Conservation (phyloP, 2,113 vertebrate genomes). For the Polypterus senegalus region DNA sequence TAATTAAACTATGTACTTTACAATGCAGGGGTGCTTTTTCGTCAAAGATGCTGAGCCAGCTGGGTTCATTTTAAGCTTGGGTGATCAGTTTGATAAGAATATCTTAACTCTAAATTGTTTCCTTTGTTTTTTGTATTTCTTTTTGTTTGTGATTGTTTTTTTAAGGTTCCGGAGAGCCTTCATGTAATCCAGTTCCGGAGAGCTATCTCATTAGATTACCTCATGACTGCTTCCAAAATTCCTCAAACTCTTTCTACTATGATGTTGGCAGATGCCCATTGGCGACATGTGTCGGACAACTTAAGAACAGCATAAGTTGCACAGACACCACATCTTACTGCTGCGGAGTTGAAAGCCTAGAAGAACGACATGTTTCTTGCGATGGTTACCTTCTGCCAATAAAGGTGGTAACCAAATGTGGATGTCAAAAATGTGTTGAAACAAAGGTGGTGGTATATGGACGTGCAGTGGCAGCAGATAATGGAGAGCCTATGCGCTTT, state of each 20-base stretch:
- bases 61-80: too few species aligned
- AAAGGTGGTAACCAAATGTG: conserved; percentile 66
- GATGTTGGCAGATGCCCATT: conserved; percentile 75
- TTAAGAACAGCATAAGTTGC: conserved; percentile 74
- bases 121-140: not conserved
- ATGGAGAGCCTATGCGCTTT: conserved; percentile 84
- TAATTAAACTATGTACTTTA: too few species aligned
- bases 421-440: conserved; percentile 77
- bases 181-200: conserved; percentile 69
- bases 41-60: too few species aligned
- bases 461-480: conserved; percentile 74
- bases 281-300: conserved; percentile 59
- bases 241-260: conserved; percentile 74
- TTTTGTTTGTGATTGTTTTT: conserved; percentile 16
- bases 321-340: conserved; percentile 71
- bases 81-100: too few species aligned
- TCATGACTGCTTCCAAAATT: conserved; percentile 82
- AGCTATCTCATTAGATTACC: conserved; percentile 75
- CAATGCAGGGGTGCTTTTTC: too few species aligned
- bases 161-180: conserved; percentile 52
- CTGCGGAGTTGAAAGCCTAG: conserved; percentile 74
- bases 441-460: conserved; percentile 71
- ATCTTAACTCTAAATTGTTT: not conserved
- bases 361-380: conserved; percentile 66
- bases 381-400: conserved; percentile 70